Evolutionary conservation across 2,113 vertebrate genomes (phyloP).

Genomic region (Hippocampus guttulatus): DNA sequence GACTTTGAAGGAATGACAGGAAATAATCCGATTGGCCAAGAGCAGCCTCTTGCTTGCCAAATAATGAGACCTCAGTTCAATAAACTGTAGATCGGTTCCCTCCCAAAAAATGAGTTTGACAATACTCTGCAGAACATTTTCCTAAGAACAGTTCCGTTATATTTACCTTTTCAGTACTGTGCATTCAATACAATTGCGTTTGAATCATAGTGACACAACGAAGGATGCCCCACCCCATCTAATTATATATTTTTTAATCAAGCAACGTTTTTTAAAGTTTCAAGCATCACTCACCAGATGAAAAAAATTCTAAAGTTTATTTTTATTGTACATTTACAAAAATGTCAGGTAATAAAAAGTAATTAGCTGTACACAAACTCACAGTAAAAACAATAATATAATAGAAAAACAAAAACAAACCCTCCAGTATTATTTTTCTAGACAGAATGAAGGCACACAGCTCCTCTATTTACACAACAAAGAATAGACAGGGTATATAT

Average conservation of each 20-base stretch:
- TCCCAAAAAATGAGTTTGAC: too few species aligned
- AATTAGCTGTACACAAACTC: conserved; percentile 42
- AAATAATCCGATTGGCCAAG: background rate
- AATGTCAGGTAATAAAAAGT: conserved; percentile 65
- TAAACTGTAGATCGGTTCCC: background rate
- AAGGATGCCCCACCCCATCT: too few species aligned
- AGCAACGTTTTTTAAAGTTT: background rate
- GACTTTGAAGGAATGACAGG: background rate
- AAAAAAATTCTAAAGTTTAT: conserved; percentile 32
- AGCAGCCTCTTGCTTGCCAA: background rate
- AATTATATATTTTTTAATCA: too few species aligned
- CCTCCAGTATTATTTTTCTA: conserved; percentile 29
- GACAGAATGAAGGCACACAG: conserved; percentile 62
- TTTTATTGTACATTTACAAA: conserved; percentile 65
- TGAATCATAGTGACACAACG: too few species aligned
- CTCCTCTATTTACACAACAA: conserved; percentile 42
- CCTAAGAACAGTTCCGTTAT: background rate
- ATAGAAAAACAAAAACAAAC: conserved; percentile 42
- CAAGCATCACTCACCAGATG: conserved; percentile 11
- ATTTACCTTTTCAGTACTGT: background rate
- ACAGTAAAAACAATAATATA: conserved; percentile 64
- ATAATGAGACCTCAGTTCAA: background rate
- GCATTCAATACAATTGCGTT: too few species aligned
- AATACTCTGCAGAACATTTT: background rate
- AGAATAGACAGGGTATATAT: conserved; percentile 2